A percentile compares a stretch with the other conserved stretches of the same genome.
Conservation (phyloP, 37 sponge, comb jelly and placozoan species). For the Mnemiopsis leidyi region DNA sequence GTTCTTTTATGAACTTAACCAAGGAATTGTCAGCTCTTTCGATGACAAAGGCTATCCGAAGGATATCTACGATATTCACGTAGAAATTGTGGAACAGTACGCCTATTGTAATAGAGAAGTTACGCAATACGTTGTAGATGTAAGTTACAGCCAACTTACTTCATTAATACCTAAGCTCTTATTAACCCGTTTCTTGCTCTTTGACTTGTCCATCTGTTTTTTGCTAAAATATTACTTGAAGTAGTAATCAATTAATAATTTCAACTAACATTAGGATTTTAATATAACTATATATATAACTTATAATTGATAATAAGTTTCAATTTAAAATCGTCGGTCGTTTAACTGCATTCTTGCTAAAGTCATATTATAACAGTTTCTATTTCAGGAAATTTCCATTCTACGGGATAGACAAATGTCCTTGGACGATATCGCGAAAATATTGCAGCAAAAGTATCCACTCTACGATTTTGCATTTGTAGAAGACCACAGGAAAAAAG, state of each 20-base stretch:
- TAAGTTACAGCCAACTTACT: no score
- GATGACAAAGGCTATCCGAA: conserved; percentile 12
- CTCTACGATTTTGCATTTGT: background rate
- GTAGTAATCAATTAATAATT: no score
- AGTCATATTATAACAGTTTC: background rate
- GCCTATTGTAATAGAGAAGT: background rate
- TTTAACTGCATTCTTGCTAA: no score
- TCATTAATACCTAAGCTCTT: no score
- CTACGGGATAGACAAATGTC: background rate
- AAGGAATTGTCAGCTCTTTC: background rate
- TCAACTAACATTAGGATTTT: no score
- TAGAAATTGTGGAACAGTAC: background rate
- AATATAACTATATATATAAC: no score
- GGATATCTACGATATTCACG: background rate
- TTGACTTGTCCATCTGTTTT: no score
- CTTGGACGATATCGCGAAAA: background rate
- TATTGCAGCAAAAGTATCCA: background rate
- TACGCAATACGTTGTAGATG: background rate
- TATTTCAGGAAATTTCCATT: background rate
- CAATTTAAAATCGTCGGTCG: no score
- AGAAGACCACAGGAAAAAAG: no score
- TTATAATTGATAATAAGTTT: no score
- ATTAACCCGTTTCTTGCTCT: no score
- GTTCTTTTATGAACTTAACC: background rate
- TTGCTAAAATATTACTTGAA: no score